Percentiles rank a stretch among this genome's conserved stretches.
phyloP scores from a whole-genome alignment of 2,113 vertebrate species.

The Cygnus atratus region DNA sequence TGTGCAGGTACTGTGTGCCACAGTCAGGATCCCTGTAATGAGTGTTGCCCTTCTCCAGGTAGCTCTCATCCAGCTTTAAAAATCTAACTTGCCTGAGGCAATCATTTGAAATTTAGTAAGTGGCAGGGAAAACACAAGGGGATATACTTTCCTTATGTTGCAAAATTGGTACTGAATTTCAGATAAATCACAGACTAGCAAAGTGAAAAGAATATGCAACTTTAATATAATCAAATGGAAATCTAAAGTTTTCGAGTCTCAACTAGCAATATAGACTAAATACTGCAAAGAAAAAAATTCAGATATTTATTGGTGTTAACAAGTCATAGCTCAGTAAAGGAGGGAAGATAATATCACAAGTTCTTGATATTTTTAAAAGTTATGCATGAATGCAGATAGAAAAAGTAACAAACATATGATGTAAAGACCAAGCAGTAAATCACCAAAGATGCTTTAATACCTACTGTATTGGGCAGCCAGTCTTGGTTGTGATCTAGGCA shows the following conservation, averaged over 20 bases:
- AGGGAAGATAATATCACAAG: not conserved
- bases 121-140: not conserved
- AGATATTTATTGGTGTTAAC: not conserved
- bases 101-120: not conserved
- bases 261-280: not conserved
- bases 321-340: not conserved
- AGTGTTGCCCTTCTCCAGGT: not conserved
- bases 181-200: not conserved
- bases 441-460: not conserved
- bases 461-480: not conserved
- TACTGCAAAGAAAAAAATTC: not conserved
- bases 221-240: not conserved
- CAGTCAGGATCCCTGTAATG: rapidly evolving
- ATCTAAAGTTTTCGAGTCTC: not conserved
- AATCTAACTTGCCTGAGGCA: not conserved
- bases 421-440: not conserved
- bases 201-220: not conserved
- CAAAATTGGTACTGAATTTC: not conserved
- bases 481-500: not conserved
- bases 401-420: not conserved
- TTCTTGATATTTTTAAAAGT: not conserved
- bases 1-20: not conserved
- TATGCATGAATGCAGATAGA: not conserved
- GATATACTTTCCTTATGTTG: not conserved
- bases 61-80: not conserved